Conservation (phyloP, 1,140 invertebrate genomes). For the Drusus annulatus region DNA sequence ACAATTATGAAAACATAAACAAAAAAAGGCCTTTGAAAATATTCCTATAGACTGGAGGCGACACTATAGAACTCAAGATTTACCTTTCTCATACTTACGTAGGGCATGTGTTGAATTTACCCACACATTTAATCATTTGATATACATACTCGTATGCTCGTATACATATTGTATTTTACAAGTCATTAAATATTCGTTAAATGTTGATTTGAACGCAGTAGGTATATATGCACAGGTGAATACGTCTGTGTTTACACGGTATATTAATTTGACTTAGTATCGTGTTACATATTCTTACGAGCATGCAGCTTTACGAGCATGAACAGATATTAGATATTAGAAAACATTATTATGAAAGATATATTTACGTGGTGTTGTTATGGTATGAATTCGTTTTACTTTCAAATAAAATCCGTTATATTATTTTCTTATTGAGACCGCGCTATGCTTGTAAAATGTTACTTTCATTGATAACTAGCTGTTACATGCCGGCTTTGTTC, state of each 20-base stretch:
- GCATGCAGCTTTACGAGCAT: background rate
- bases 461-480: background rate
- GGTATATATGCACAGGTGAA: constrained; percentile 21
- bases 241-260: constrained; percentile 22
- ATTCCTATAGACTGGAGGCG: no score
- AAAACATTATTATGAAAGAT: background rate
- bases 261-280: constrained; percentile 25
- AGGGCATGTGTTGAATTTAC: background rate
- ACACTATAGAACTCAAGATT: background rate
- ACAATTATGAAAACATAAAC: no score
- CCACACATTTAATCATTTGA: background rate
- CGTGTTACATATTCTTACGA: constrained; percentile 1
- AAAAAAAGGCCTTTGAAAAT: no score
- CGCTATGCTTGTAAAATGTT: no score
- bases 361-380: background rate
- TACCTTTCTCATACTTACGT: background rate
- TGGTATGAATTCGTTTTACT: background rate
- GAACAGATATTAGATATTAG: background rate
- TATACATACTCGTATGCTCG: background rate
- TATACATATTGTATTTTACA: background rate
- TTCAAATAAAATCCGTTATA: background rate
- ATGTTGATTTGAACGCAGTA: background rate
- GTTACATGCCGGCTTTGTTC: background rate
- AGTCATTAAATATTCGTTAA: background rate
- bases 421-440: background rate